Evolutionary conservation across 2,797 vertebrate genomes (phyloP).

Genomic region (Anas georgica): DNA sequence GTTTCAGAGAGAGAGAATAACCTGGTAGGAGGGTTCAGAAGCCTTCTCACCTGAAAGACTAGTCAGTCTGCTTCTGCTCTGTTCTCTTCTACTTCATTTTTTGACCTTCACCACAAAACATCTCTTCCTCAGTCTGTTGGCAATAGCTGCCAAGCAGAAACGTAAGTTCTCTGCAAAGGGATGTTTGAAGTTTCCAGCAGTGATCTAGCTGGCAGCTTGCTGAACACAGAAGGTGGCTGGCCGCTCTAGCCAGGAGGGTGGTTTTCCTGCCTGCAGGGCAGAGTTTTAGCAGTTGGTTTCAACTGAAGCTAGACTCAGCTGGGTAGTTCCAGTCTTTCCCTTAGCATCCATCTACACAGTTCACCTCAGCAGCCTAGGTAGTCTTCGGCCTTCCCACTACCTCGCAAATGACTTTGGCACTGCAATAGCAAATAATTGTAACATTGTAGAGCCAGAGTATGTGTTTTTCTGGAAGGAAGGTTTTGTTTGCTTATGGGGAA

Average conservation of each 20-base stretch:
- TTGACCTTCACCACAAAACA: background rate
- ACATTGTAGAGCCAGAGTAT: background rate
- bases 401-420: background rate
- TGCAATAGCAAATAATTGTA: background rate
- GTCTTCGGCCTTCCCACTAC: background rate
- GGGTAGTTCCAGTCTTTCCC: background rate
- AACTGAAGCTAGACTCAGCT: background rate
- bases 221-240: background rate
- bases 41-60: background rate
- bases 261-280: background rate
- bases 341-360: background rate
- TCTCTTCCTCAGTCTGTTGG: background rate
- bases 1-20: background rate
- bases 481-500: background rate
- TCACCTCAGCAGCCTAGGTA: background rate
- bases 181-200: background rate
- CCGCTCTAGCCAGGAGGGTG: background rate
- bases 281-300: background rate
- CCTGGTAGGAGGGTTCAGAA: background rate
- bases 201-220: background rate
- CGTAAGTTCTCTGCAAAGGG: accelerated
- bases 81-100: background rate
- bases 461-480: background rate
- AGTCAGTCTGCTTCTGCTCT: background rate
- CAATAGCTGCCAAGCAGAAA: background rate